A percentile compares a stretch with the other conserved stretches of the same genome.
Conservation (phyloP, 1,140 invertebrate genomes). For the Lordiphosa clarofinis region DNA sequence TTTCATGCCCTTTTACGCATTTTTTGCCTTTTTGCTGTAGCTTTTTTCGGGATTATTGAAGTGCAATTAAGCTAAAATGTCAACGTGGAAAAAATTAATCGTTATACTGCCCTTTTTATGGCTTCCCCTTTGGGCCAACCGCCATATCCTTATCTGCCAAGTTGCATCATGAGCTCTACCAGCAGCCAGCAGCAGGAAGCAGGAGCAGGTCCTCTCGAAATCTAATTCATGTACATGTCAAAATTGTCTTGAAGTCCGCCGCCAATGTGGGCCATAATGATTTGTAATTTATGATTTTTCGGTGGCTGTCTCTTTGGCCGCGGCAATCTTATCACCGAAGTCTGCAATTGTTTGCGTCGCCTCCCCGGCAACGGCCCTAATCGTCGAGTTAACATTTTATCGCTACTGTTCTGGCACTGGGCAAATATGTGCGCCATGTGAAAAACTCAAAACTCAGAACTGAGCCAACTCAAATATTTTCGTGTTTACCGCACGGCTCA, state of each 20-base stretch:
- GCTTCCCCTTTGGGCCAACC: conserved; percentile 36
- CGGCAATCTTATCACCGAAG: conserved; percentile 49
- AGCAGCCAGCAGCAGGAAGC: conserved; percentile 5
- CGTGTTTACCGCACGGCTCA: conserved; percentile 62
- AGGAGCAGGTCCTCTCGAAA: conserved; percentile 21
- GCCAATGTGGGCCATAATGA: conserved; percentile 44
- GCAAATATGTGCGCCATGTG: conserved; percentile 64
- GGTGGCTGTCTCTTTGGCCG: conserved; percentile 29
- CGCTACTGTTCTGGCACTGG: conserved; percentile 78
- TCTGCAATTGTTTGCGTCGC: conserved; percentile 63
- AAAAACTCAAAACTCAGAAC: conserved; percentile 46
- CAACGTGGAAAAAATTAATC: conserved; percentile 78
- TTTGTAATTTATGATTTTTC: conserved; percentile 76
- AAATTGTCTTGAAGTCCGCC: conserved; percentile 42
- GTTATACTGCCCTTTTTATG: conserved; percentile 78
- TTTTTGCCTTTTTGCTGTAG: conserved; percentile 63
- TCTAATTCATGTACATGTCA: conserved; percentile 78
- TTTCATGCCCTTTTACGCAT: conserved; percentile 78
- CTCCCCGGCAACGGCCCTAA: conserved; percentile 41
- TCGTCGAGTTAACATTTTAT: conserved; percentile 77
- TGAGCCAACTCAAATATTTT: conserved; percentile 71
- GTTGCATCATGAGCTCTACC: conserved; percentile 38
- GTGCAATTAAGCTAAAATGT: conserved; percentile 79
- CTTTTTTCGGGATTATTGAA: conserved; percentile 79
- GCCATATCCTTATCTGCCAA: conserved; percentile 36